Evolutionary conservation across 53 echinoderm and acorn worm genomes (phyloP).

Genomic region (Astropecten irregularis): DNA sequence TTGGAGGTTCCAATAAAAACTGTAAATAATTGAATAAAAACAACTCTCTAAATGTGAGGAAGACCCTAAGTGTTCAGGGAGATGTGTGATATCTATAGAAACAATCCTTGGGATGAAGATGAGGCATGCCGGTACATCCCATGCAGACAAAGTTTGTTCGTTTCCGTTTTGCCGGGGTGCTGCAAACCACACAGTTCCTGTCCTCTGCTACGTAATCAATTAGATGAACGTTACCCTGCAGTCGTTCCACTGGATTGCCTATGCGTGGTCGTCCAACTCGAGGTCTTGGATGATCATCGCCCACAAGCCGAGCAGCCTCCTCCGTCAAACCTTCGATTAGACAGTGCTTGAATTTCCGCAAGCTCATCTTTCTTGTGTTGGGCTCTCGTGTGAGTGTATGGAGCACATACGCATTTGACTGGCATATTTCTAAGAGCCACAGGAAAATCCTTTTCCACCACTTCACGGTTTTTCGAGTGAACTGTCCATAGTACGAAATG

Average conservation of each 20-base stretch:
- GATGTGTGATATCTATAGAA: constrained; percentile 41
- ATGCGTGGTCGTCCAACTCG: neutral
- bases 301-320: constrained; percentile 6
- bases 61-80: neutral
- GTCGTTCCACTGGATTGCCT: neutral
- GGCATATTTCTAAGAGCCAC: constrained; percentile 54
- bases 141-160: constrained; percentile 37
- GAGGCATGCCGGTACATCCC: constrained; percentile 32
- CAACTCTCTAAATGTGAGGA: neutral
- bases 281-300: neutral
- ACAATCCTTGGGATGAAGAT: constrained; percentile 54
- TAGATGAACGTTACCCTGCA: constrained; percentile 31
- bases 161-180: constrained; percentile 16
- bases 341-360: constrained; percentile 35
- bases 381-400: constrained; percentile 8
- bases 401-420: constrained; percentile 49
- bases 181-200: constrained; percentile 55
- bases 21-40: neutral
- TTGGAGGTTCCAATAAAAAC: neutral
- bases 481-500: constrained; percentile 57
- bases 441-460: constrained; percentile 55
- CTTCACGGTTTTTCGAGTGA: constrained; percentile 32
- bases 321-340: constrained; percentile 19
- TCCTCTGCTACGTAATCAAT: neutral
- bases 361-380: constrained; percentile 13